These are phyloP conservation scores for Tapera naevia DNA, from an alignment of 2,797 vertebrate genomes.

Conservation along the genomic window DNA sequence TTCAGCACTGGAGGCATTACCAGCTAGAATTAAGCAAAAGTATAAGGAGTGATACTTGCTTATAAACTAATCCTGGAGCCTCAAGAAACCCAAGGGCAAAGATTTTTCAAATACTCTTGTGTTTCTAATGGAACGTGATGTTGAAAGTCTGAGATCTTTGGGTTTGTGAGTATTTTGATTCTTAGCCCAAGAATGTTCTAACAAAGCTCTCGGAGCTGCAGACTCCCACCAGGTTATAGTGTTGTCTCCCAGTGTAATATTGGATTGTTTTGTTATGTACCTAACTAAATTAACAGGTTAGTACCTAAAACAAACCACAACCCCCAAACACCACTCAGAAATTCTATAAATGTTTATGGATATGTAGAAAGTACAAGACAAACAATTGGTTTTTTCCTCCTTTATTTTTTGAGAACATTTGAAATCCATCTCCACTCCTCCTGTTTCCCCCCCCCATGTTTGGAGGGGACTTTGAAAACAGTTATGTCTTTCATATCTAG, in stretches of 20 bases:
- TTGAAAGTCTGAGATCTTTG: background rate
- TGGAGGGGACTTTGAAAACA: background rate
- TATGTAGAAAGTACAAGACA: background rate
- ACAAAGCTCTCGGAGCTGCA: background rate
- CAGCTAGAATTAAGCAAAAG: background rate
- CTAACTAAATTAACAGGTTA: background rate
- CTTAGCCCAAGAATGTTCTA: background rate
- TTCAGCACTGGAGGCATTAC: background rate
- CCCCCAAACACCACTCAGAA: too few relatives aligned
- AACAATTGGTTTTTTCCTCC: rapidly evolving
- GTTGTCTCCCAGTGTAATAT: background rate
- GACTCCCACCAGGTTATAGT: background rate
- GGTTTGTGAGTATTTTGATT: background rate
- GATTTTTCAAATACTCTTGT: background rate
- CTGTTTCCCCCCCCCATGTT: rapidly evolving
- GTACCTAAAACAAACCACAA: background rate
- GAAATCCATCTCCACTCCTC: background rate
- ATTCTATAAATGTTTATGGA: background rate
- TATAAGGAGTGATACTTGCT: background rate
- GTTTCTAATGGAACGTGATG: background rate
- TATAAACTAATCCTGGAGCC: background rate
- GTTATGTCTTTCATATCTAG: background rate
- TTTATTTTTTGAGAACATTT: background rate
- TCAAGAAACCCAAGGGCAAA: background rate
- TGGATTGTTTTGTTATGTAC: background rate